Evolutionary conservation across 2,113 vertebrate genomes (phyloP).

Genomic region (Pelecanus crispus): DNA sequence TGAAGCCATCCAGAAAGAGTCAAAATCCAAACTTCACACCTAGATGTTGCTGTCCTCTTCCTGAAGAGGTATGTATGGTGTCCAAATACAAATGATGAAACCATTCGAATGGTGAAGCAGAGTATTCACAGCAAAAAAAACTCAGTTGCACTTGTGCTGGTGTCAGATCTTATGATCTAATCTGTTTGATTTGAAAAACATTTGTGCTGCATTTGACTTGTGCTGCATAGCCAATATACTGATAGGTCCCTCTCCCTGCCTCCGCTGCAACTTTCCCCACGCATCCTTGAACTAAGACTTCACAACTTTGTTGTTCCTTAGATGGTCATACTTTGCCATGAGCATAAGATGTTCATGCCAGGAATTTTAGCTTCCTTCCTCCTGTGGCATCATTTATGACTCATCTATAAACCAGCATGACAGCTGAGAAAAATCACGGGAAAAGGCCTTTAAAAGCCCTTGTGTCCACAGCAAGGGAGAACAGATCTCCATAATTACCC

Average conservation of each 20-base stretch:
- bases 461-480: background rate
- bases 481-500: background rate
- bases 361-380: slow-evolving; percentile 3
- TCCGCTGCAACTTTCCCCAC: background rate
- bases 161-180: background rate
- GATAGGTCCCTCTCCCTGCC: background rate
- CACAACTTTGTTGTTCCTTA: background rate
- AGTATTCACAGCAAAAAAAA: background rate
- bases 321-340: background rate
- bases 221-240: background rate
- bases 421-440: background rate
- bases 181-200: background rate
- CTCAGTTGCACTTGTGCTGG: background rate
- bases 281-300: background rate
- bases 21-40: background rate
- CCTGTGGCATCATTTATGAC: background rate
- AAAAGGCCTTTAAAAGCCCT: background rate
- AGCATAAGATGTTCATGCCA: background rate
- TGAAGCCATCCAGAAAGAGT: background rate
- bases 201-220: background rate
- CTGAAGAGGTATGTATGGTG: background rate
- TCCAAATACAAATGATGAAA: background rate
- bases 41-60: background rate
- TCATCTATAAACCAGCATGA: background rate
- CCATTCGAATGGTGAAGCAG: background rate